These are phyloP conservation scores for Drosophila villosipedis DNA, from an alignment of 2,888 invertebrate genomes.

Conservation along the genomic window DNA sequence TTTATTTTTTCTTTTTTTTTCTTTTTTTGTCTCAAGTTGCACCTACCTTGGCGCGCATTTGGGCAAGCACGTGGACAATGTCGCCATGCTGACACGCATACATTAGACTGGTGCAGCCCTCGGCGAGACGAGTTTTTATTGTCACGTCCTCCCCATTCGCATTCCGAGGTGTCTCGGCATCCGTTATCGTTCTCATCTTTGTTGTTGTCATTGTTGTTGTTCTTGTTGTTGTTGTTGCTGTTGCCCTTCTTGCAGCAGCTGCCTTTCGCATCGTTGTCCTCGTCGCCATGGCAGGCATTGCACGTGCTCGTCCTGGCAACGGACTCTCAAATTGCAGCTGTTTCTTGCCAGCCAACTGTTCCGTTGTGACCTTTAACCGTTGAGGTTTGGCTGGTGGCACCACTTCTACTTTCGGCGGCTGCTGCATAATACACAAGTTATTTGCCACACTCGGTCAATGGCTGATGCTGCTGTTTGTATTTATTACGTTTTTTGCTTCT, in stretches of 20 bases:
- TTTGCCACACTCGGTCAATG: constrained; percentile 26
- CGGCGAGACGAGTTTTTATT: constrained; percentile 85
- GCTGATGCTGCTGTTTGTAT: constrained; percentile 21
- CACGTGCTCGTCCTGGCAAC: constrained; percentile 60
- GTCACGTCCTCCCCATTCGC: constrained; percentile 34
- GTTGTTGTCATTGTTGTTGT: constrained; percentile 25
- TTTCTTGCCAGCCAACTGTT: constrained; percentile 60
- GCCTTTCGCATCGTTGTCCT: constrained; percentile 21
- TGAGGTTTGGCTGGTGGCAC: constrained; percentile 56
- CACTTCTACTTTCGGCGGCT: constrained; percentile 48
- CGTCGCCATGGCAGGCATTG: constrained; percentile 27
- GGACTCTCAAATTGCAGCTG: constrained; percentile 81
- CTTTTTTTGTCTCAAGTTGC: constrained; percentile 7
- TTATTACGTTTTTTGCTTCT: constrained; percentile 38
- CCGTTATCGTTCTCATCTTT: constrained; percentile 13
- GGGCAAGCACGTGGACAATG: constrained; percentile 90
- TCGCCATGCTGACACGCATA: constrained; percentile 96
- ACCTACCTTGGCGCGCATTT: constrained; percentile 91
- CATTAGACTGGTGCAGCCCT: constrained; percentile 94
- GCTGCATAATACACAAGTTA: constrained; percentile 52
- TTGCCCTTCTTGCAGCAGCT: constrained; percentile 4
- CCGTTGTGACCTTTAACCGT: constrained; percentile 39
- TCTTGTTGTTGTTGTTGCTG: constrained; percentile 23
- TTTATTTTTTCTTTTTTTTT: background rate
- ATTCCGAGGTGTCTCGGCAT: constrained; percentile 25